These are phyloP conservation scores for Apoderus coryli DNA, from an alignment of 2,888 invertebrate species.

Conservation along the genomic window DNA sequence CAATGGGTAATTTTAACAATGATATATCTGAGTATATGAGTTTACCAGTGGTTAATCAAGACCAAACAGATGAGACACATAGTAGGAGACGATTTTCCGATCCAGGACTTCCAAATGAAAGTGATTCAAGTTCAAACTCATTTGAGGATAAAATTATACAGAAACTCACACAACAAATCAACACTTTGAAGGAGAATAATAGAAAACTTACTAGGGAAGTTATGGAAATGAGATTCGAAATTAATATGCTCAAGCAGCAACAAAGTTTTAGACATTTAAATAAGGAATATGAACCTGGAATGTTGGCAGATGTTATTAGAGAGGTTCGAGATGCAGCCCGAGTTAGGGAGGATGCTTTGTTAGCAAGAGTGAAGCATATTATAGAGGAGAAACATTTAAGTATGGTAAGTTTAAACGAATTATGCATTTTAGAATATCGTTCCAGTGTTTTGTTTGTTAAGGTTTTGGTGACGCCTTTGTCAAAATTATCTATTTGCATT, in stretches of 20 bases:
- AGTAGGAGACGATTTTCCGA: constrained; percentile 50
- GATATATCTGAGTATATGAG: constrained; percentile 42
- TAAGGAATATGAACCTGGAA: constrained; percentile 51
- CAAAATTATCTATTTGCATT: too few species aligned
- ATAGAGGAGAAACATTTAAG: constrained; percentile 39
- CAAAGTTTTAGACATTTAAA: constrained; percentile 26
- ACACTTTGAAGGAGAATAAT: constrained; percentile 54
- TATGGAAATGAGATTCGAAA: constrained; percentile 53
- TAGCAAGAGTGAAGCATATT: constrained; percentile 43
- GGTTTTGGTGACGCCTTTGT: too few species aligned
- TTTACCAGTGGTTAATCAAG: constrained; percentile 55
- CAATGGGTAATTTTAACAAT: constrained; percentile 14
- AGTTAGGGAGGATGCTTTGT: constrained; percentile 56
- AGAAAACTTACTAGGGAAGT: constrained; percentile 61
- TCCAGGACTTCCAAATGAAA: constrained; percentile 42
- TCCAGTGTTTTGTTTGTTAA: too few species aligned
- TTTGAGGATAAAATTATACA: constrained; percentile 44
- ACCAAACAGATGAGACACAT: constrained; percentile 32
- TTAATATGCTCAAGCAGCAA: constrained; percentile 31
- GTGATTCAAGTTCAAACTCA: constrained; percentile 36
- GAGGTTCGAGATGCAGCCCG: constrained; percentile 61
- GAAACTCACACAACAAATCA: constrained; percentile 59
- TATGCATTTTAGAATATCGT: too few species aligned
- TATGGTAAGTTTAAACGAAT: constrained; percentile 29
- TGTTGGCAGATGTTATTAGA: constrained; percentile 54